Conservation (phyloP, 2,113 vertebrate genomes). For the Agelaius phoeniceus region DNA sequence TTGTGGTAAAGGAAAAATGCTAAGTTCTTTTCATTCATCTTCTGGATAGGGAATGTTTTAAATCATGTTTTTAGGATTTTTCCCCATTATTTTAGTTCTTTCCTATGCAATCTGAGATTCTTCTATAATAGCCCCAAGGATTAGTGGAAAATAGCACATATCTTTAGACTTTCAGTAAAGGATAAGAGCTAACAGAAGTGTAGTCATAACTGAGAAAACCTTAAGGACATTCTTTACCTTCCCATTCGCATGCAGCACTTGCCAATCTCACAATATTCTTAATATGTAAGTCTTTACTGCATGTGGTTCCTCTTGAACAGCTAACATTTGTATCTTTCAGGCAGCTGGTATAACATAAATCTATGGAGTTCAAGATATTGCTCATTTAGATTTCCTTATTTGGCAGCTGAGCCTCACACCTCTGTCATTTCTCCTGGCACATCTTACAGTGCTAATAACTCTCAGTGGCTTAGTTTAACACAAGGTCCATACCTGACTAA, state of each 20-base stretch:
- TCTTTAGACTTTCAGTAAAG: neutral
- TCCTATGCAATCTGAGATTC: neutral
- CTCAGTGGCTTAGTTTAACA: neutral
- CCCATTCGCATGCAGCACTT: neutral
- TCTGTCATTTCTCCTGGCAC: conserved; percentile 19
- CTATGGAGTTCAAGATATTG: neutral
- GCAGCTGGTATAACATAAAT: neutral
- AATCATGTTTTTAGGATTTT: neutral
- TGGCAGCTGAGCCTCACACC: neutral
- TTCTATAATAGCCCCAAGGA: neutral
- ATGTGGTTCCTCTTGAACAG: neutral
- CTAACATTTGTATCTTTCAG: neutral
- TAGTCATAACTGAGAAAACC: neutral
- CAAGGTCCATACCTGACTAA: neutral
- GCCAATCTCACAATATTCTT: neutral
- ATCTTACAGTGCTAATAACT: neutral
- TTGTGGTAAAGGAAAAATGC: neutral
- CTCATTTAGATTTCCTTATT: conserved; percentile 30
- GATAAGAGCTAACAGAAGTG: neutral
- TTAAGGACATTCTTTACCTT: neutral
- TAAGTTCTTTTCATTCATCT: neutral
- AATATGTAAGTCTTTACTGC: neutral
- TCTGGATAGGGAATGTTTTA: neutral
- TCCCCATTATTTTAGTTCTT: neutral
- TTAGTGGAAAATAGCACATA: neutral